Base-by-base conservation (phyloP, 1,140 invertebrate genomes). In the Hesperophylax magnus region DNA sequence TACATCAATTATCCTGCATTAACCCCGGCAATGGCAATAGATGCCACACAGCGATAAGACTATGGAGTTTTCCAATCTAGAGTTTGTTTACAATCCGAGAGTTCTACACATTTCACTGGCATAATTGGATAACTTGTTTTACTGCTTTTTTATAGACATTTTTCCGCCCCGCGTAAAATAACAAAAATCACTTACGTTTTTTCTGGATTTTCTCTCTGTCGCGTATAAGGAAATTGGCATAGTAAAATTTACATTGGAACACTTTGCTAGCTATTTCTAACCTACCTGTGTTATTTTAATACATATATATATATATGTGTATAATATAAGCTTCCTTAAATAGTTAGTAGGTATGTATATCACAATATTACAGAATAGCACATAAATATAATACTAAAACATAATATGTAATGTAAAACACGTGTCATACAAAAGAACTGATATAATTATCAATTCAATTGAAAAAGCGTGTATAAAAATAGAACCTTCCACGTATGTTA, bases 1-100 rank as follows among this genome's bases (percentile, higher is more conserved):
- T 79, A 82, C 77, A 65, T 82, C 78, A 82, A 82, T 82, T 82
- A 82, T 82, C 77, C 56, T 58, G 77, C 81, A 82, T 79, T 82
- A n/a, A 79, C 71, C 77, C 81, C 60, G 24, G 60, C 61, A 47
- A 52, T 74, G 22, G 58, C 61, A 47, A 53, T 75, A 75, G 71
- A 75, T 75, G 71, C 52, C 20, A 31, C 54, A 27, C 9, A 31
- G 24, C 52, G 71, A 75, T 75, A 75, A 75, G 31, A 58, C 71
- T 54, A 67, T 67, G 71, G 71, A 75, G 54, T 75, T 75, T 75
- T 75, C 71, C 54, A 75, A 75, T 75, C 54, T 27, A 20, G 54
- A 75, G 11, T 75, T 75, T 75, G 71, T 75, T 71, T 71, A 71
- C 67, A 71, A 71, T 71, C 67, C 15, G 18, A 52, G n/a, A 34